Evolutionary conservation across 2,888 invertebrate genomes (phyloP).

Genomic region (Hydropsyche betteni): DNA sequence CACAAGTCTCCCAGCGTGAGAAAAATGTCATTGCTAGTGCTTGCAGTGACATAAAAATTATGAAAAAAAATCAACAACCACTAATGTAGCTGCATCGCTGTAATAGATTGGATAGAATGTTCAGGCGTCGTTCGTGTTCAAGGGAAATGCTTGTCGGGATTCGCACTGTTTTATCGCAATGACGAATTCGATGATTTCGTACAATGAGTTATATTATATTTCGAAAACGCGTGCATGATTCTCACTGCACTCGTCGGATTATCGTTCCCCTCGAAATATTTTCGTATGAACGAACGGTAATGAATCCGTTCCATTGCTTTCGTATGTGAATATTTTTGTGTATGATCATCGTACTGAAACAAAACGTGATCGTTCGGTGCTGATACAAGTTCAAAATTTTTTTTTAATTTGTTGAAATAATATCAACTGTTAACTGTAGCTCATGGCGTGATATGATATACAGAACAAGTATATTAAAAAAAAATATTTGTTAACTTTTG

Average conservation of each 20-base stretch:
- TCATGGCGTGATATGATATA: too few species aligned
- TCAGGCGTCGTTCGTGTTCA: too few species aligned
- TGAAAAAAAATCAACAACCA: constrained; percentile 10
- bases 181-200: not conserved
- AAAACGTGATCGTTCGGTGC: not conserved
- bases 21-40: constrained; percentile 12
- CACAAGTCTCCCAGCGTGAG: constrained; percentile 36
- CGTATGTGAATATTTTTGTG: constrained; percentile 17
- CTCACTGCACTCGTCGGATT: not conserved
- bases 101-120: too few species aligned
- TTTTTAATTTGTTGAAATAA: too few species aligned
- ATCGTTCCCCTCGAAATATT: constrained; percentile 25
- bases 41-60: not conserved
- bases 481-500: too few species aligned
- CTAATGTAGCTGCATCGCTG: not conserved
- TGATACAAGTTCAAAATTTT: too few species aligned
- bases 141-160: too few species aligned
- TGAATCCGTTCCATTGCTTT: constrained; percentile 17
- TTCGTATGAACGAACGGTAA: constrained; percentile 11
- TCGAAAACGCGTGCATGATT: not conserved
- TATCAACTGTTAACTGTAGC: too few species aligned
- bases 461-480: too few species aligned
- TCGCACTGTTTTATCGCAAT: not conserved
- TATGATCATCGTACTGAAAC: constrained; percentile 19
- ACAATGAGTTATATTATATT: constrained; percentile 5